A percentile compares a stretch with the other conserved stretches of the same genome.
Conservation (phyloP, 2,888 invertebrate genomes). For the Trachelus iudaicus region DNA sequence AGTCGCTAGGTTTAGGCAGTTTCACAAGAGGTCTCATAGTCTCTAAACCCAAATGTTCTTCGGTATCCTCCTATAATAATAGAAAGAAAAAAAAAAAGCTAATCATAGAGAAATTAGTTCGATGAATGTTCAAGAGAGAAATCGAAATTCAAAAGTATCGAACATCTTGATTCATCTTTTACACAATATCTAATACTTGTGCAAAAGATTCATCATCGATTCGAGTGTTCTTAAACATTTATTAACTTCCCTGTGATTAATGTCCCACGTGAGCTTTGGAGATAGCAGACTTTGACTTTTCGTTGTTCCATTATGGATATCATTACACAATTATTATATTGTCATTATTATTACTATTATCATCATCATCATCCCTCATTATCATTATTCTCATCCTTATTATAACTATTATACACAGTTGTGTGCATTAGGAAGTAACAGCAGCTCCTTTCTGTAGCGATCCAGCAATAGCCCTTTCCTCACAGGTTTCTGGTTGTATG, state of each 20-base stretch:
- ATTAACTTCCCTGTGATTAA: not conserved
- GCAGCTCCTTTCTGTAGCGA: constrained; percentile 43
- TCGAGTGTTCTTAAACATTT: not conserved
- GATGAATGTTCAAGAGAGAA: not conserved
- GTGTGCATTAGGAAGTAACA: constrained; percentile 51
- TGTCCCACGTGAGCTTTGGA: not conserved
- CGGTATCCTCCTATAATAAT: not conserved
- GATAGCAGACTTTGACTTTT: constrained; percentile 1
- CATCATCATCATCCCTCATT: constrained; percentile 27
- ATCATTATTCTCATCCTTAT: constrained; percentile 21
- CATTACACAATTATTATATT: constrained; percentile 9
- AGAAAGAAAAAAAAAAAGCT: not conserved
- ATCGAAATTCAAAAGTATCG: not conserved
- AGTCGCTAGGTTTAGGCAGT: constrained; percentile 10
- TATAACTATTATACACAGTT: constrained; percentile 34
- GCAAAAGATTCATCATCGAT: not conserved
- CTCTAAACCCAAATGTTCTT: not conserved
- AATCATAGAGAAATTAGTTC: not conserved
- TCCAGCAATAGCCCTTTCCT: constrained; percentile 21
- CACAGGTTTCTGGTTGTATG: constrained; percentile 26
- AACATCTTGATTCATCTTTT: not conserved
- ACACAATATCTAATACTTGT: not conserved
- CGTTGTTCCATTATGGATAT: constrained; percentile 13
- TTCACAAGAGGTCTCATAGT: not conserved
- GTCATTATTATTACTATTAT: constrained; percentile 20